Evolutionary conservation across 1,140 invertebrate genomes (phyloP).

Genomic region (Drosophila sproati): DNA sequence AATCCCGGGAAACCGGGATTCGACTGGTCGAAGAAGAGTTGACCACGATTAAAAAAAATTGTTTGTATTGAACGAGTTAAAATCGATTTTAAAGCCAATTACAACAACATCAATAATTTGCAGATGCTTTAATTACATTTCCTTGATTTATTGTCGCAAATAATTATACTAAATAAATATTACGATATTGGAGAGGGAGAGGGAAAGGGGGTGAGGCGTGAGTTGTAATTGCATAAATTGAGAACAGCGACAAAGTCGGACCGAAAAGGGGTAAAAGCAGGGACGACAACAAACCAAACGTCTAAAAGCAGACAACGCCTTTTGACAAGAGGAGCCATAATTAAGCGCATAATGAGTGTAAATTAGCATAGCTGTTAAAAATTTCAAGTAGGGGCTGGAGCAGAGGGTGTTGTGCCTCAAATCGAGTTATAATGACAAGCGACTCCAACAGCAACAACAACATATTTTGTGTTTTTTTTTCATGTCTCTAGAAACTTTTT

Average conservation of each 20-base stretch:
- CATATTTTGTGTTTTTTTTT: background rate
- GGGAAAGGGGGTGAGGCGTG: too few relatives aligned
- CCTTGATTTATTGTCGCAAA: background rate
- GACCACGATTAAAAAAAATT: too few relatives aligned
- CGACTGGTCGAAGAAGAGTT: too few relatives aligned
- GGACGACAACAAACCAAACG: constrained; percentile 16
- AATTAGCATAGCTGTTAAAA: constrained; percentile 64
- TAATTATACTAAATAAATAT: constrained; percentile 4
- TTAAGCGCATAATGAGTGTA: constrained; percentile 62
- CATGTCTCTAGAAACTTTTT: constrained; percentile 28
- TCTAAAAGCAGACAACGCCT: constrained; percentile 37
- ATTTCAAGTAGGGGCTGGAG: constrained; percentile 12
- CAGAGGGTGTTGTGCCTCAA: constrained; percentile 8
- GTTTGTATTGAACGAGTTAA: constrained; percentile 5
- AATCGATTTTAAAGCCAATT: constrained; percentile 1
- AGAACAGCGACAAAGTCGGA: background rate
- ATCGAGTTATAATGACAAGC: constrained; percentile 70
- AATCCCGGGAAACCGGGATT: too few relatives aligned
- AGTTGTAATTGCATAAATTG: constrained; percentile 56
- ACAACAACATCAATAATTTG: too few relatives aligned
- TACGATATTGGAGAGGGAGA: background rate
- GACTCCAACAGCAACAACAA: constrained; percentile 17
- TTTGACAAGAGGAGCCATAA: constrained; percentile 54
- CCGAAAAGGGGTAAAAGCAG: background rate
- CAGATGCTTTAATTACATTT: background rate